Base-by-base conservation (phyloP, 2,113 vertebrate genomes). In the Scytalopus superciliaris region DNA sequence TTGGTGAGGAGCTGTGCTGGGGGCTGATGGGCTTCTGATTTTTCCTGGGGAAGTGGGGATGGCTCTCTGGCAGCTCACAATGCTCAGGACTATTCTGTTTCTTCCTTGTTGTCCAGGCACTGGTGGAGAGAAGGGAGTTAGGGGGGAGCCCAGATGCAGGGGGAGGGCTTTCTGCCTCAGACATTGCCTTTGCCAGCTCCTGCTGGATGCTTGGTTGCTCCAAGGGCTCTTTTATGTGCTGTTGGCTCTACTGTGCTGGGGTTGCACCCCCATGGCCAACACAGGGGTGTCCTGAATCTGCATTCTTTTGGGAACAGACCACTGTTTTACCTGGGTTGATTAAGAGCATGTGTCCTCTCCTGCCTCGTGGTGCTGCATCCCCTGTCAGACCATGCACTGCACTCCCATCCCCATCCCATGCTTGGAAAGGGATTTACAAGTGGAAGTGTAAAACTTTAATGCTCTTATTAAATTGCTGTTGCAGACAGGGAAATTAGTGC, bases 1-100 rank as follows among this genome's bases (percentile, higher is more conserved):
- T 39, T 33, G 68, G 14, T 18, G 28, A 82, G 64, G n/a, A 79
- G 52, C 56, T 66, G 6, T 57, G 52, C 68, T 57, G 59, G 28
- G 50, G 17, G 52, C 45, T 69, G 69, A 19, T 31, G 59, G 59
- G 17, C 2, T 89, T 60, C 37, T 42, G 33, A 7, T 55, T 57
- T 31, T 57, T 21, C 35, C 30, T 47, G 70, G 47, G 45, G 40
- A 35, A 55, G 55, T 0, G 0, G 39, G 45, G 19, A 3, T 75
- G 53, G 45, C 45, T 76, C 39, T n/a, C 0, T 1, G 2, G 27
- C 52, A 22, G 49, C 35, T 69, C 35, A 14, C 0, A 0, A 22
- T 0, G 4, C 53, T 64, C 1, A 0, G 50, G 30, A 6, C 25
- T 0, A 0, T 12, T 52, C 50, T 50, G 14, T 5, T 2, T 2